Percentiles rank a stretch among this genome's conserved stretches.
Conservation (phyloP, 1,140 invertebrate genomes). For the Diuraphis noxia region DNA sequence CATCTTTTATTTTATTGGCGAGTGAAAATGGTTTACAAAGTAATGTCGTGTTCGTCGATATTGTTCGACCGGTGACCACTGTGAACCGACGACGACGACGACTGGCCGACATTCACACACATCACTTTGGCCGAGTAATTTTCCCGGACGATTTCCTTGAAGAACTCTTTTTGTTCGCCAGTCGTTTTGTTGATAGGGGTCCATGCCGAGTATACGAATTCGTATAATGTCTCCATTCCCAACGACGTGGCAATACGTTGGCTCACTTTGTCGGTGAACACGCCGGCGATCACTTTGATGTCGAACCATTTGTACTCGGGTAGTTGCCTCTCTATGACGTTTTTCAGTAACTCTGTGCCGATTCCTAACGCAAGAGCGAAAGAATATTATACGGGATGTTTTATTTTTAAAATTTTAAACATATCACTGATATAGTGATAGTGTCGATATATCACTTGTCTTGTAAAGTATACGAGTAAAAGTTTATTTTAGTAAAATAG, state of each 20-base stretch:
- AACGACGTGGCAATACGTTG: neutral
- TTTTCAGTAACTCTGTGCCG: neutral
- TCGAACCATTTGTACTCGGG: constrained; percentile 20
- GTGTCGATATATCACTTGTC: no score
- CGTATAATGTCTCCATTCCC: neutral
- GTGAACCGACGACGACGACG: neutral
- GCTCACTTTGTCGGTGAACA: constrained; percentile 6
- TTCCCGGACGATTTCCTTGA: neutral
- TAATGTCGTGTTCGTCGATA: neutral
- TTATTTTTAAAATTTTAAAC: no score
- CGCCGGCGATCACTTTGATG: neutral
- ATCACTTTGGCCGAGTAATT: constrained; percentile 10
- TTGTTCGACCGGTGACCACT: neutral
- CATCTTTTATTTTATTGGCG: neutral
- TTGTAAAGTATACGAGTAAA: no score
- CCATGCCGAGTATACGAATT: constrained; percentile 12
- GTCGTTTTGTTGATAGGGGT: neutral
- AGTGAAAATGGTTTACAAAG: neutral
- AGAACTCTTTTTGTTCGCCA: neutral
- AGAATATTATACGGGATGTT: neutral
- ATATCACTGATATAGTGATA: no score
- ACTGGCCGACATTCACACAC: neutral
- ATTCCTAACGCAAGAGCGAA: neutral
- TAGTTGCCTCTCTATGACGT: neutral
- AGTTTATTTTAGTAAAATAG: no score